These are phyloP conservation scores for Clepsis dumicolana DNA, from an alignment of 2,888 invertebrate species.

Conservation along the genomic window DNA sequence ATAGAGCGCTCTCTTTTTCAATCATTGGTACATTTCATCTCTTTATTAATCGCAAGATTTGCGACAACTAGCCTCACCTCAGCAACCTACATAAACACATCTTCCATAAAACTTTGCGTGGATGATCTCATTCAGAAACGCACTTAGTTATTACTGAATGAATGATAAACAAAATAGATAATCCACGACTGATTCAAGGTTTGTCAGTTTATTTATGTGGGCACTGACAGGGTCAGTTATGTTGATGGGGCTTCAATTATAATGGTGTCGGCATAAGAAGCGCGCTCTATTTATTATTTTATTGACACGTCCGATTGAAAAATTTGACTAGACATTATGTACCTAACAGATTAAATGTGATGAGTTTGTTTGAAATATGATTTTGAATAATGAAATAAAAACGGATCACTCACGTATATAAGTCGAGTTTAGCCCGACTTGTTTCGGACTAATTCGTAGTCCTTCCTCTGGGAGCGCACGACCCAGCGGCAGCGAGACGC, in stretches of 20 bases:
- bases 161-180: conserved; percentile 33
- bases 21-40: too few relatives aligned
- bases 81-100: not conserved
- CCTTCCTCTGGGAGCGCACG: too few relatives aligned
- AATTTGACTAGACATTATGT: conserved; percentile 13
- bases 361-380: not conserved
- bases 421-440: too few relatives aligned
- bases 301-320: conserved; percentile 11
- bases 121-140: conserved; percentile 29
- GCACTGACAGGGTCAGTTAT: conserved; percentile 36
- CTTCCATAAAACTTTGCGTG: not conserved
- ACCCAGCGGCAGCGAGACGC: too few relatives aligned
- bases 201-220: conserved; percentile 31
- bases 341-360: not conserved
- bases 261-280: conserved; percentile 23
- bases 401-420: too few relatives aligned
- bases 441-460: too few relatives aligned
- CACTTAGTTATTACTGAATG: conserved; percentile 5
- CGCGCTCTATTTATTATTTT: conserved; percentile 23
- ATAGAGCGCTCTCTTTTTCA: too few relatives aligned
- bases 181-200: conserved; percentile 39
- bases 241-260: conserved; percentile 30
- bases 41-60: too few relatives aligned
- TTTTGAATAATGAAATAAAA: too few relatives aligned
- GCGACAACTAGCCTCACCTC: too few relatives aligned